Evolutionary conservation across 2,113 vertebrate species (phyloP).

Genomic region (Brevimyrus niger): DNA sequence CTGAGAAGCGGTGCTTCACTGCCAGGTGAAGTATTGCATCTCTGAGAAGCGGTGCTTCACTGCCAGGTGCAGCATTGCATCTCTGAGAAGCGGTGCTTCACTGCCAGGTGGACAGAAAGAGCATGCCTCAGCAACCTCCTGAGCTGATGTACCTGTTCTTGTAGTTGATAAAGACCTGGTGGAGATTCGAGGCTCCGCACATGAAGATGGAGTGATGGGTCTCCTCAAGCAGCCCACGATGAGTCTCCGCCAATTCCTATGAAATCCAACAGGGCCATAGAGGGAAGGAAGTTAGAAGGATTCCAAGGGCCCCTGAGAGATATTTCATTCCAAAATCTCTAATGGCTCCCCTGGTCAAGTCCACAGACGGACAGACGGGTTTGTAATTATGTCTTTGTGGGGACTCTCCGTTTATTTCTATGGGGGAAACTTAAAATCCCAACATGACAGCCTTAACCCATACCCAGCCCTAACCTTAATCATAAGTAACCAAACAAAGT

Average conservation of each 20-base stretch:
- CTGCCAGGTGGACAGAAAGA: not conserved
- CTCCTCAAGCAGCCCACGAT: conserved; percentile 65
- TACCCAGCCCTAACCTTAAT: too few species aligned
- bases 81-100: too few species aligned
- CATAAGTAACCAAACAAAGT: too few species aligned
- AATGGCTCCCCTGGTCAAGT: not conserved
- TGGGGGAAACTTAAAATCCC: too few species aligned
- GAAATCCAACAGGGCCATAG: not conserved
- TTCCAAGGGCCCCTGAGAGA: not conserved
- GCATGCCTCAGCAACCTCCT: not conserved
- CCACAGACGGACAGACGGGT: not conserved
- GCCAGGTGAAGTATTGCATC: not conserved
- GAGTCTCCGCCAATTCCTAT: conserved; percentile 70
- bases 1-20: too few species aligned
- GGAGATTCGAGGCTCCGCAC: conserved; percentile 51
- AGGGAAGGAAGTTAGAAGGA: not conserved
- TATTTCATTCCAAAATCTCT: not conserved
- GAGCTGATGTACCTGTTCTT: conserved; percentile 71
- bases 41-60: too few species aligned
- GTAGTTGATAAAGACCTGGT: conserved; percentile 77
- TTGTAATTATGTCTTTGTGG: too few species aligned
- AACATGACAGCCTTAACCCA: too few species aligned
- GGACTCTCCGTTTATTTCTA: too few species aligned
- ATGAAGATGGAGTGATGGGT: conserved; percentile 56
- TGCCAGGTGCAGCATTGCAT: too few species aligned